Percentiles rank a stretch among this genome's conserved stretches.
Evolutionary conservation across 2,113 vertebrate genomes (phyloP).

Genomic region (Columbina picui): DNA sequence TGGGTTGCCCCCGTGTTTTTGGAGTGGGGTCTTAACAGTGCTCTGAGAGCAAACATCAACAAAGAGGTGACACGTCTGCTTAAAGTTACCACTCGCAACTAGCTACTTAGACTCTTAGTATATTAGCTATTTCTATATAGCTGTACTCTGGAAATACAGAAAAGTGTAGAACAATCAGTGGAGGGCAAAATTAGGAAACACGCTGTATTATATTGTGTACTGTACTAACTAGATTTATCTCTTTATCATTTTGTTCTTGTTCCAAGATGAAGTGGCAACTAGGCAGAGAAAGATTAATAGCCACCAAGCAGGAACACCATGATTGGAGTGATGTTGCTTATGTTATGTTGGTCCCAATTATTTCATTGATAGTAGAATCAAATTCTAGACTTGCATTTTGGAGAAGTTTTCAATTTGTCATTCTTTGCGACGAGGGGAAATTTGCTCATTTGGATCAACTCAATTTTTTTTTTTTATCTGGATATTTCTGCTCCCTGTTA

Average conservation of each 20-base stretch:
- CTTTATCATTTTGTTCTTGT: conserved; percentile 6
- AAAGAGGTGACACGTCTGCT: not conserved
- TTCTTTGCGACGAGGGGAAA: not conserved
- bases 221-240: not conserved
- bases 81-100: not conserved
- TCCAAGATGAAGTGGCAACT: not conserved
- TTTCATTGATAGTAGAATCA: not conserved
- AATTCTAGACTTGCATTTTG: not conserved
- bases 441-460: not conserved
- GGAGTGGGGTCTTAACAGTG: not conserved
- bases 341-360: not conserved
- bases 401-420: not conserved
- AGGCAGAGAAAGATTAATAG: not conserved
- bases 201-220: not conserved
- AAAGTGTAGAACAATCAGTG: not conserved
- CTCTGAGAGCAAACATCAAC: not conserved
- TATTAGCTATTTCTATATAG: not conserved
- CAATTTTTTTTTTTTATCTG: not conserved
- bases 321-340: not conserved
- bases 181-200: not conserved
- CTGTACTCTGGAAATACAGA: not conserved
- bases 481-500: not conserved
- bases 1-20: not conserved
- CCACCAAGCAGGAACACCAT: not conserved
- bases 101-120: not conserved